A percentile compares a stretch with the other conserved stretches of the same genome.
Conservation (phyloP, 2,888 invertebrate species). For the Zeuzera pyrina region DNA sequence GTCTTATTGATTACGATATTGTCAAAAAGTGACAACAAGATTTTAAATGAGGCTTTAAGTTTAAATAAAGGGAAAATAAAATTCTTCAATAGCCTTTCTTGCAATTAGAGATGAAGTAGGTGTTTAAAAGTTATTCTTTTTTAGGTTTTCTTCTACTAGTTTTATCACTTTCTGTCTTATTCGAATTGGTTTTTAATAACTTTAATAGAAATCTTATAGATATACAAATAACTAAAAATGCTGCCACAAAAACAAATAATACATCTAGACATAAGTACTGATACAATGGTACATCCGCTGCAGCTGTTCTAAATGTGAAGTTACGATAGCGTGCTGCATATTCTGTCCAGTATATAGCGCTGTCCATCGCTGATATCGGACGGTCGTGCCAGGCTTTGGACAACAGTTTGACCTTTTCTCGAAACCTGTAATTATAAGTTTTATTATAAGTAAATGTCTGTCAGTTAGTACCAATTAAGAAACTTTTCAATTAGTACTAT, state of each 20-base stretch:
- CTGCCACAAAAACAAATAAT: conserved; percentile 13
- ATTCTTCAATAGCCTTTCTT: conserved; percentile 12
- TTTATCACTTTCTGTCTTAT: neutral
- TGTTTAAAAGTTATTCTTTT: conserved; percentile 5
- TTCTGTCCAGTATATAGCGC: conserved; percentile 76
- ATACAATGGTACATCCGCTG: conserved; percentile 60
- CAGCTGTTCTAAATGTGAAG: conserved; percentile 46
- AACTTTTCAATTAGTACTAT: no score
- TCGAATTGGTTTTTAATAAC: neutral
- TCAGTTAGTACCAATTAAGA: no score
- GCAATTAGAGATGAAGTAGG: conserved; percentile 2
- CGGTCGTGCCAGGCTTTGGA: conserved; percentile 72
- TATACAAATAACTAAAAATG: neutral
- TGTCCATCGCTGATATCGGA: conserved; percentile 70
- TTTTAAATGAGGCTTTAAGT: no score
- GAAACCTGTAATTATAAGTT: conserved; percentile 34
- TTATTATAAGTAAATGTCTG: neutral
- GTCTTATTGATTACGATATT: no score
- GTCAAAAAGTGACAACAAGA: no score
- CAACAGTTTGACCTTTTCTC: conserved; percentile 51
- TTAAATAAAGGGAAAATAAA: no score
- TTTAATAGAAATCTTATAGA: no score
- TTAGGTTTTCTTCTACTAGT: conserved; percentile 3
- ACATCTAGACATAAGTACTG: conserved; percentile 58
- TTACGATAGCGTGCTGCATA: conserved; percentile 68